Conservation (phyloP, 2,113 vertebrate genomes). For the Pongo abelii region DNA sequence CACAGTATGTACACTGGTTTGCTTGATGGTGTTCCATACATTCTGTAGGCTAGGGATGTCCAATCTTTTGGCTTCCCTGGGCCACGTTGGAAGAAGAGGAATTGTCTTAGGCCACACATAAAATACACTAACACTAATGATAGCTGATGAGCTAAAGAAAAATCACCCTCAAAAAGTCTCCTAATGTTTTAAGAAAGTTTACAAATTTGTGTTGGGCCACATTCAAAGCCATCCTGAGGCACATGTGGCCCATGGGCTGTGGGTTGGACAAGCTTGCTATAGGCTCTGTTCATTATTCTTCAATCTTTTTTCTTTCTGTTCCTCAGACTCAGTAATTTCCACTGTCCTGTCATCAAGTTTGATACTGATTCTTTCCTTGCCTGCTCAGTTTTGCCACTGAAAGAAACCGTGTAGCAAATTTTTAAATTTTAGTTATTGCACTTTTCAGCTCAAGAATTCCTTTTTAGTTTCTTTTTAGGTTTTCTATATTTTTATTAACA, state of each 20-base stretch:
- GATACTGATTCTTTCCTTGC: background rate
- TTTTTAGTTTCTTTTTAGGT: background rate
- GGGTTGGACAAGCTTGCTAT: too few species aligned
- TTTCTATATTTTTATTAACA: background rate
- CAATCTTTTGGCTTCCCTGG: too few species aligned
- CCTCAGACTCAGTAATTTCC: background rate
- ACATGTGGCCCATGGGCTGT: too few species aligned
- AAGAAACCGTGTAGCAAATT: background rate
- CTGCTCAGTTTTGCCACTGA: background rate
- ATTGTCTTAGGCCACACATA: too few species aligned
- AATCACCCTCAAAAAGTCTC: too few species aligned
- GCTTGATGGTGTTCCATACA: background rate
- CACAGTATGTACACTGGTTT: background rate
- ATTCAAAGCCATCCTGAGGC: too few species aligned
- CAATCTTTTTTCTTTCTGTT: background rate
- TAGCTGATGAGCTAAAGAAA: too few species aligned
- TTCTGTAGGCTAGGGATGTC: background rate
- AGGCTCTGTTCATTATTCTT: background rate
- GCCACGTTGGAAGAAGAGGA: too few species aligned
- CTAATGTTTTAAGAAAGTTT: too few species aligned
- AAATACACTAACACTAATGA: too few species aligned
- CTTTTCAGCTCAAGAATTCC: background rate
- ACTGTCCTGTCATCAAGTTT: background rate
- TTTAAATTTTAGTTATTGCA: background rate
- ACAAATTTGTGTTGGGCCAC: too few species aligned